Evolutionary conservation across 2,113 vertebrate species (phyloP), one percentile per base, ranked within the genome.

Genomic region (Mungos mungo): DNA sequence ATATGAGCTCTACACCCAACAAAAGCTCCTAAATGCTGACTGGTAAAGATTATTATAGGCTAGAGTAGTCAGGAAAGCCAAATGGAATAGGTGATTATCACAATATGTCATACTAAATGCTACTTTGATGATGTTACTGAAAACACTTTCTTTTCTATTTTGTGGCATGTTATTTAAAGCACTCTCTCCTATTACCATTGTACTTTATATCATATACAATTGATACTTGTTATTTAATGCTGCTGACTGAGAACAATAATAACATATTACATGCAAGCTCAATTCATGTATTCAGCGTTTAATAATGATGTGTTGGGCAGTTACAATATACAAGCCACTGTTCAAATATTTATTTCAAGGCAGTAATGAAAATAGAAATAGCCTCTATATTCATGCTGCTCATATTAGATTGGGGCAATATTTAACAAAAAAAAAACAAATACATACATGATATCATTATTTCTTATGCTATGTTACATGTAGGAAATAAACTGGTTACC

Each of bases 141-240:
- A 92, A 94, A 38, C 47, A 84, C 4, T 25, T 93, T 93, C 4
- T 92, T 86, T 85, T 86, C 57, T 63, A 65, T 72, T 90, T 63
- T 85, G 7, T 83, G 14, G 8, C 16, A 76, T 71, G 7, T 45
- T 87, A 77, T 77, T 65, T n/a, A 82, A 80, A 71, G 1, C 2
- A 50, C 8, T 68, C 33, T 71, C 1, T 86, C 19, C 21, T 60
- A 87, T 83, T 18, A 71, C 18, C 27, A 31, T 47, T 65, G 6
- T 65, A 14, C 31, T 80, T 25, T 74, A 54, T 16, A 57, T 45
- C 12, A 66, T 66, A 35, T 14, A 9, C 3, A 90, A 72, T 52
- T 80, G 4, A 63, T n/a, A 85, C 16, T 41, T 82, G 15, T 72
- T 88, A 50, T 72, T 89, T 63, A 80, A 23, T 72, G 45, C 7